Percentiles rank a stretch among this genome's conserved stretches.
Evolutionary conservation across 2,888 invertebrate genomes (phyloP).

Genomic region (Acanthosoma haemorrhoidale): DNA sequence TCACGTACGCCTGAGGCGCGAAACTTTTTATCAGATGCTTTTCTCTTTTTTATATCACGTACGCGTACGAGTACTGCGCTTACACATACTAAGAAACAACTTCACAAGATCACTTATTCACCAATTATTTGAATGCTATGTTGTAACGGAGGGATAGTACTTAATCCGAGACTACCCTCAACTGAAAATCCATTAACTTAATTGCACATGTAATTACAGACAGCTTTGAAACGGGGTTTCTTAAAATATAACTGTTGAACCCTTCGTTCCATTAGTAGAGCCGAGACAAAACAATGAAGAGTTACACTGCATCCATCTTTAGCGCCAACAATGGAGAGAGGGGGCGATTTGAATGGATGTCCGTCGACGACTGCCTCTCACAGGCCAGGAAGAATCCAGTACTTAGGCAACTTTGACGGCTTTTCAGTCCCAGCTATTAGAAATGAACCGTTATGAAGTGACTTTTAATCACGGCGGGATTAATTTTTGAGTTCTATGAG

Average conservation of each 20-base stretch:
- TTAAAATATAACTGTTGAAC: background rate
- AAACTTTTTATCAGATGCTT: too few species aligned
- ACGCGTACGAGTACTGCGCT: too few species aligned
- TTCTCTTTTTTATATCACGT: too few species aligned
- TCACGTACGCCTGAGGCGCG: too few species aligned
- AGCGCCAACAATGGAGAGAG: background rate
- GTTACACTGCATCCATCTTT: background rate
- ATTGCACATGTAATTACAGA: constrained; percentile 4
- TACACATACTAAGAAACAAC: too few species aligned
- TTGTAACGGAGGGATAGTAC: background rate
- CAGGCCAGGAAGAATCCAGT: too few species aligned
- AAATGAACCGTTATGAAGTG: background rate
- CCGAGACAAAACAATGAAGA: constrained; percentile 10
- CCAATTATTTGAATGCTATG: too few species aligned
- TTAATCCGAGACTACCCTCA: background rate
- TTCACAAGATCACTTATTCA: too few species aligned
- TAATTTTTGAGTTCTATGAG: background rate
- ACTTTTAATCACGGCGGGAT: background rate
- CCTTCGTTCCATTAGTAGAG: background rate
- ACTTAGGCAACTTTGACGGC: background rate
- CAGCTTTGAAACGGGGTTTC: background rate
- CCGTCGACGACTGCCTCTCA: too few species aligned
- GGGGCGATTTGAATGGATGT: background rate
- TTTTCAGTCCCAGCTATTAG: too few species aligned
- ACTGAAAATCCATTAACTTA: background rate